phyloP scores from a whole-genome alignment of 1,140 invertebrate species.

The Nephila pilipes region DNA sequence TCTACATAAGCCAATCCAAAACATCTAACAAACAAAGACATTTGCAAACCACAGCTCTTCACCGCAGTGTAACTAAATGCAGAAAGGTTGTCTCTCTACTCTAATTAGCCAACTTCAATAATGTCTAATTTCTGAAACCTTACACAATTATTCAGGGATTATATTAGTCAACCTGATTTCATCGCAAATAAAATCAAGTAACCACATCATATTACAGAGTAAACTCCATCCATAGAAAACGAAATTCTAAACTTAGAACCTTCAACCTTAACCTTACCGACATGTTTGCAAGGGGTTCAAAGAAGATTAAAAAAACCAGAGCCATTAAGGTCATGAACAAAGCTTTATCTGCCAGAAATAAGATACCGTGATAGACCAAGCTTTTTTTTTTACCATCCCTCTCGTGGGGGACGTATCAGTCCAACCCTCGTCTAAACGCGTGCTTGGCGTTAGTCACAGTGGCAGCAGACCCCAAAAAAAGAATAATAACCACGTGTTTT shows the following conservation, averaged over 20 bases:
- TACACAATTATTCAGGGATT: background rate
- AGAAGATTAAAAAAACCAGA: background rate
- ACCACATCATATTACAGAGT: background rate
- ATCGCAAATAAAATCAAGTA: background rate
- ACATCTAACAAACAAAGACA: too few relatives aligned
- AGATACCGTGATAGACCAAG: background rate
- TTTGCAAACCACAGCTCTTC: too few relatives aligned
- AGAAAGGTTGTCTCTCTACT: too few relatives aligned
- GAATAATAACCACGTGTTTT: conserved; percentile 61
- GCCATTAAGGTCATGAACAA: conserved; percentile 12
- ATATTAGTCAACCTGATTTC: background rate
- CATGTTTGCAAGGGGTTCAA: background rate
- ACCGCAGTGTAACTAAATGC: too few relatives aligned
- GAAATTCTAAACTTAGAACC: background rate
- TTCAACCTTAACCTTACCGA: background rate
- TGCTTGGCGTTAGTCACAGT: conserved; percentile 54
- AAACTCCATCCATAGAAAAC: background rate
- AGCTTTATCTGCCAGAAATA: background rate
- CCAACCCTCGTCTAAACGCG: conserved; percentile 41
- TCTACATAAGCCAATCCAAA: too few relatives aligned
- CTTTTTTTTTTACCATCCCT: background rate
- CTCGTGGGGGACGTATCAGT: background rate
- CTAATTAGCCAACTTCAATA: too few relatives aligned
- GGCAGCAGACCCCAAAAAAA: conserved; percentile 41
- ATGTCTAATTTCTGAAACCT: too few relatives aligned